A percentile compares a stretch with the other conserved stretches of the same genome.
Conservation (phyloP, 1,140 invertebrate species). For the Elymnias hypermnestra region DNA sequence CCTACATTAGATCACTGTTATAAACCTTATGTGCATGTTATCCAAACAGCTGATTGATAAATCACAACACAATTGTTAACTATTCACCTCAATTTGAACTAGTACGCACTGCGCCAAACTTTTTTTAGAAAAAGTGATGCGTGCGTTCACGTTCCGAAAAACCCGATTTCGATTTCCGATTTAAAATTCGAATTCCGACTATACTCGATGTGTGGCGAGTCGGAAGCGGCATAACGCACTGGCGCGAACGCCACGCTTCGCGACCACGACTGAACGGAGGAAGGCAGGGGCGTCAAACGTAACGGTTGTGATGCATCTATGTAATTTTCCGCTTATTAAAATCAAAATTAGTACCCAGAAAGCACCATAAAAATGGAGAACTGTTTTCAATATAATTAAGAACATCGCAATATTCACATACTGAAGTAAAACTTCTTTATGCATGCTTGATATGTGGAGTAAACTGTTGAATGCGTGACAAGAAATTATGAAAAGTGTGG, state of each 20-base stretch:
- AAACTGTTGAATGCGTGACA: no score
- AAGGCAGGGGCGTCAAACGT: slow-evolving; percentile 57
- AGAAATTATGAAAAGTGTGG: no score
- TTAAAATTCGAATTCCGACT: slow-evolving; percentile 28
- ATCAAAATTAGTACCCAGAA: slow-evolving; percentile 35
- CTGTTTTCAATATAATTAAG: neutral
- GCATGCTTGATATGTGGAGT: no score
- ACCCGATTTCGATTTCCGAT: slow-evolving; percentile 27
- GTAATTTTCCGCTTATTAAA: slow-evolving; percentile 60
- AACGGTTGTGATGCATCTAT: slow-evolving; percentile 30
- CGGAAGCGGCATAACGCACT: slow-evolving; percentile 59
- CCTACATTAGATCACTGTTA: slow-evolving; percentile 8
- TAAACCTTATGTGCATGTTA: neutral
- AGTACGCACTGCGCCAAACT: slow-evolving; percentile 36
- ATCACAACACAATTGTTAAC: slow-evolving; percentile 12
- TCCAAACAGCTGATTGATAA: slow-evolving; percentile 9
- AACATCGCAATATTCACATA: no score
- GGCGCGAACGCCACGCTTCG: slow-evolving; percentile 40
- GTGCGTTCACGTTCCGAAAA: slow-evolving; percentile 27
- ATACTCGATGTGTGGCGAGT: slow-evolving; percentile 45
- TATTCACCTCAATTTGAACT: slow-evolving; percentile 11
- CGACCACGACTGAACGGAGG: slow-evolving; percentile 41
- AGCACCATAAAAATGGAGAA: slow-evolving; percentile 23
- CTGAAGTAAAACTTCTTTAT: no score
- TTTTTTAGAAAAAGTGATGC: slow-evolving; percentile 52